Base-by-base conservation (phyloP, 2,888 invertebrate genomes). In the Ephialtes manifestator region DNA sequence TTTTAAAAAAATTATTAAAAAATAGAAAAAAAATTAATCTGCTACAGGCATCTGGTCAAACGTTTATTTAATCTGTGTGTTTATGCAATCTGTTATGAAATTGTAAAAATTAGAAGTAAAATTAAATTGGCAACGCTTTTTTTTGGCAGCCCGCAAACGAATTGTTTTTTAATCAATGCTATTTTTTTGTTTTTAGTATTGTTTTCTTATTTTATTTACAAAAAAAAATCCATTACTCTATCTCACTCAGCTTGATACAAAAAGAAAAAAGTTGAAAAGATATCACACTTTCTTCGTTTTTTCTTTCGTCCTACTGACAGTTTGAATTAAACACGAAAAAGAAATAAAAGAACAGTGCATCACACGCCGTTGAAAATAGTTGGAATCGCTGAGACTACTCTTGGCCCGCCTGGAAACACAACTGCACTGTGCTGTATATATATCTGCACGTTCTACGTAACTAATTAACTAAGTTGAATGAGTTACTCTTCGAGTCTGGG, bases 391-490 rank as follows among this genome's bases (percentile, higher is more conserved):
- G 76, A 60, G 31, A 28, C 51, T 63, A 67, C 68, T 71, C 63
- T 18, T 35, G 35, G 28, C 1, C 43, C 31, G 15, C 11, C 18
- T 39, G 24, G 18, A 48, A 31, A 35, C 31, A 53, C 60, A 20
- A 39, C 63, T 31, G 48, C 48, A 68, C 55, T 58, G 11, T 65
- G 13, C n/a, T n/a, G 8, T 39, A 5, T 60, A 60, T 67, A 20
- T 20, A 65, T 75, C 39, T 65, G 48, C 51, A 65, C 82, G 63
- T 82, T 79, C 63, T 84, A 82, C 83, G 85, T 84, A 85, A 87
- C 85, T 87, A 91, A 90, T 89, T 89, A 89, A 89, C 86, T 83
- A 89, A 89, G 89, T 90, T 90, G 88, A 88, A 89, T 90, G 89
- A 90, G 88, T 89, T 88, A 87, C 88, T 68, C 79, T 88, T 79